A percentile compares a stretch with the other conserved stretches of the same genome.
These are phyloP conservation scores for Leptinotarsa juncta DNA, from an alignment of 2,888 invertebrate genomes.

Conservation along the genomic window DNA sequence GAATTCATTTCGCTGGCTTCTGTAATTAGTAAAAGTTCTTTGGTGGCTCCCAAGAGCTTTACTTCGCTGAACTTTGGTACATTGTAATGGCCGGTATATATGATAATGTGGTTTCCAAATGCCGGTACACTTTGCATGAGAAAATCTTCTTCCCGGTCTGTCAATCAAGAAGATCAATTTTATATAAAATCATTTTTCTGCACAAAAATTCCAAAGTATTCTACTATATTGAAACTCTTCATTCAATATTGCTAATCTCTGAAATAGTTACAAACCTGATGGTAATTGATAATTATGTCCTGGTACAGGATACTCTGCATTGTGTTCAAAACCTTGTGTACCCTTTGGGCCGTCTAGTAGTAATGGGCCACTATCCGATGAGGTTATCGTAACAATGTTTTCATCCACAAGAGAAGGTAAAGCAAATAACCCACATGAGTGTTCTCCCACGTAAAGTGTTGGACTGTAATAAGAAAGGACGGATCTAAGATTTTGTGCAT, in stretches of 20 bases:
- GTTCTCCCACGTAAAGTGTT: slow-evolving; percentile 93
- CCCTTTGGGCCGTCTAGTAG: slow-evolving; percentile 79
- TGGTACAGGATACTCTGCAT: slow-evolving; percentile 58
- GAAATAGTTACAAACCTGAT: slow-evolving; percentile 45
- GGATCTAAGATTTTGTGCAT: too few species aligned
- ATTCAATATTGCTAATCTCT: neutral
- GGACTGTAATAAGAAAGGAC: slow-evolving; percentile 71
- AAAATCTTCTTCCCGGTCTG: slow-evolving; percentile 53
- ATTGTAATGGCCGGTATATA: slow-evolving; percentile 77
- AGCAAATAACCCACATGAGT: slow-evolving; percentile 89
- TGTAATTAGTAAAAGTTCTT: slow-evolving; percentile 56
- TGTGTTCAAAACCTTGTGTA: slow-evolving; percentile 55
- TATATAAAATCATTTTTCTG: too few species aligned
- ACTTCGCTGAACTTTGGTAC: slow-evolving; percentile 71
- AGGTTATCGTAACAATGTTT: slow-evolving; percentile 83
- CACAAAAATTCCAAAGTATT: neutral
- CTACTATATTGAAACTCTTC: too few species aligned
- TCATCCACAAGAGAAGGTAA: slow-evolving; percentile 93
- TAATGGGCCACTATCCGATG: slow-evolving; percentile 74
- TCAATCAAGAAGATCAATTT: slow-evolving; percentile 25
- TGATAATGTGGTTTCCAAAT: slow-evolving; percentile 55
- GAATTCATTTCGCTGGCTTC: slow-evolving; percentile 45
- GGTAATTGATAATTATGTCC: slow-evolving; percentile 60
- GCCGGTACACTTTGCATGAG: slow-evolving; percentile 60
- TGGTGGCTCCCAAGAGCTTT: slow-evolving; percentile 58